Conservation (phyloP, 2,113 vertebrate genomes). For the Stictonetta naevosa region DNA sequence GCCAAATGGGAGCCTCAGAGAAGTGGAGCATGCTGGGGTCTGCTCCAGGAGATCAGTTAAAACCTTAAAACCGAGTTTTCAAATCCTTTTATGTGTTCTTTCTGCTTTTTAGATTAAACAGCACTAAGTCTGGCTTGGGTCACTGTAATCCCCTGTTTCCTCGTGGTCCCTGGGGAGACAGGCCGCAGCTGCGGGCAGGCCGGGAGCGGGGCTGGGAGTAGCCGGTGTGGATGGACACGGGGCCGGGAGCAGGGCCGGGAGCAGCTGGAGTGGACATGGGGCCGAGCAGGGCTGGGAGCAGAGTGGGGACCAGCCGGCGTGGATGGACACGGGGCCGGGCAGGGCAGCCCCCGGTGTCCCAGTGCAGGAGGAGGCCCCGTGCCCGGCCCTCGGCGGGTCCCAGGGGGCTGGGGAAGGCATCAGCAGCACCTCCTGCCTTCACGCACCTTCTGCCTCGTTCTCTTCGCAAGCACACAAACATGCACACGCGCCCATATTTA, state of each 20-base stretch:
- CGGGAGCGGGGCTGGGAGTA: too few species aligned
- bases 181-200: background rate
- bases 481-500: background rate
- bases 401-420: background rate
- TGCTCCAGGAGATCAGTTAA: background rate
- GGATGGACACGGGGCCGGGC: too few species aligned
- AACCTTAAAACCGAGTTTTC: background rate
- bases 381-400: fast-evolving
- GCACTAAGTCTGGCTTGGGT: background rate
- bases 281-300: too few species aligned
- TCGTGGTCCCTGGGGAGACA: background rate
- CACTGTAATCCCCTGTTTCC: background rate
- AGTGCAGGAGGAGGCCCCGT: too few species aligned
- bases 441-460: background rate
- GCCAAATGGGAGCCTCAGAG: background rate
- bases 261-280: too few species aligned
- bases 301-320: too few species aligned
- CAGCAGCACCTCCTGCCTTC: background rate
- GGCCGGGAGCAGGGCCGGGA: too few species aligned
- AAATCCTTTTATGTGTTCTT: background rate
- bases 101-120: background rate
- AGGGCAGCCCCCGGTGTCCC: too few species aligned
- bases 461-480: background rate
- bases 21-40: background rate
- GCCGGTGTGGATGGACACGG: too few species aligned